Percentiles rank a stretch among this genome's conserved stretches.
Conservation (phyloP, 2,113 vertebrate genomes). For the Noturus placidus region DNA sequence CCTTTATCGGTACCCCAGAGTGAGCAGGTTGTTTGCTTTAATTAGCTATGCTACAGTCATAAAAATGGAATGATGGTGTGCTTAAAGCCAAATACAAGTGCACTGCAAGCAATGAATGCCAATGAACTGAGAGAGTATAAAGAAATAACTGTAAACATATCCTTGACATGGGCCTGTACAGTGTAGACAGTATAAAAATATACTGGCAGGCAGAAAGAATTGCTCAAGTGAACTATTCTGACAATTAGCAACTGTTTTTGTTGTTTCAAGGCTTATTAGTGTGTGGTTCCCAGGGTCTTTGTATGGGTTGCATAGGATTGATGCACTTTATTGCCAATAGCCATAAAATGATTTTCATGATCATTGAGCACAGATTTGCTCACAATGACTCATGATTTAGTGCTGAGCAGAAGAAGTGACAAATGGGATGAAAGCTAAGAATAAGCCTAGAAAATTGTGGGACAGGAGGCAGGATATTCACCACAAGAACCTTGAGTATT, state of each 20-base stretch:
- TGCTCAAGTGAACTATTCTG: not conserved
- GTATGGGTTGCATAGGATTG: not conserved
- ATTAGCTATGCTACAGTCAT: not conserved
- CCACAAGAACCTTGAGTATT: not conserved
- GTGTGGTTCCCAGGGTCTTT: not conserved
- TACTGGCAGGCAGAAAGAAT: not conserved
- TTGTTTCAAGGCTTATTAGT: not conserved
- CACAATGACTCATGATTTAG: not conserved
- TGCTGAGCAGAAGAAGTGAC: not conserved
- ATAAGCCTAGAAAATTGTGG: not conserved
- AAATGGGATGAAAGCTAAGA: not conserved
- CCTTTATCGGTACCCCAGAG: not conserved
- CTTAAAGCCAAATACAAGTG: not conserved
- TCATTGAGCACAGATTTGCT: not conserved
- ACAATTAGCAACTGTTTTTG: not conserved
- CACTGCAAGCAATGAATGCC: not conserved
- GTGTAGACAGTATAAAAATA: not conserved
- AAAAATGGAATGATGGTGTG: not conserved
- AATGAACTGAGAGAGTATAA: not conserved
- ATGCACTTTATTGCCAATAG: not conserved
- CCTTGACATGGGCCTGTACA: not conserved
- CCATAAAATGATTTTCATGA: not conserved
- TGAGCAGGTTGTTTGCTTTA: not conserved
- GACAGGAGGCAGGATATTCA: not conserved
- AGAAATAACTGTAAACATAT: not conserved